Evolutionary conservation across 2,888 invertebrate species (phyloP), one percentile per base, ranked within the genome.

Genomic region (Agelastica alni): DNA sequence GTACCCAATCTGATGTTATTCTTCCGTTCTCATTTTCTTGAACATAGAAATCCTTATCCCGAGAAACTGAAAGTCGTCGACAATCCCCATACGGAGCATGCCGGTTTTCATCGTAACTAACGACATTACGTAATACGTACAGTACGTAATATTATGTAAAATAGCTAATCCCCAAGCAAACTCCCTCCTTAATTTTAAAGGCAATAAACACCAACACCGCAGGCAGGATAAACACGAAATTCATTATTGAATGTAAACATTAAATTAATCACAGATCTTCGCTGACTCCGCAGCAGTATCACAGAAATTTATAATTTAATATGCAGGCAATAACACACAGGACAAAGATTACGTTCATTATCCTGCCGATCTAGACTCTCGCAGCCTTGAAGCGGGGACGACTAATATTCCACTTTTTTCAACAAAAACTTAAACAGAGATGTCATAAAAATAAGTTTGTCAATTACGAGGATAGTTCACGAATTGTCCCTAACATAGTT

Each of bases 231-330:
- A 53, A 56, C 56, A 56, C 37, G 51, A 56, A 56, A 56, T 56
- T 56, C 56, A 56, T 56, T 56, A 56, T 56, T 51, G 51, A 51
- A 51, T 51, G 56, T 56, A 56, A 56, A 56, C 51, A 56, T 56
- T 47, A 31, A 41, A 56, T 51, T 47, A 56, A 47, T 47, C 46
- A 34, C 51, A 47, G 41, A 47, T 46, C 46, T 47, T 46, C 51
- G 43, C 45, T 51, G 51, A 51, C 51, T 51, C 51, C 42, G 42
- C 16, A 42, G 43, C 31, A 46, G 46, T 46, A 36, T 51, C 43
- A 44, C n/a, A 43, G 44, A 34, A 51, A 44, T 51, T 42, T 47
- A 46, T 53, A 53, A 47, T 47, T 47, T 51, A 51, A 51, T 51
- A 51, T 43, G 13, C 30, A 44, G 51, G 51, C 34, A 51, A 26